A percentile compares a stretch with the other conserved stretches of the same genome.
These are phyloP conservation scores for Drosophila novamexicana DNA, from an alignment of 1,140 invertebrate species.

Conservation along the genomic window DNA sequence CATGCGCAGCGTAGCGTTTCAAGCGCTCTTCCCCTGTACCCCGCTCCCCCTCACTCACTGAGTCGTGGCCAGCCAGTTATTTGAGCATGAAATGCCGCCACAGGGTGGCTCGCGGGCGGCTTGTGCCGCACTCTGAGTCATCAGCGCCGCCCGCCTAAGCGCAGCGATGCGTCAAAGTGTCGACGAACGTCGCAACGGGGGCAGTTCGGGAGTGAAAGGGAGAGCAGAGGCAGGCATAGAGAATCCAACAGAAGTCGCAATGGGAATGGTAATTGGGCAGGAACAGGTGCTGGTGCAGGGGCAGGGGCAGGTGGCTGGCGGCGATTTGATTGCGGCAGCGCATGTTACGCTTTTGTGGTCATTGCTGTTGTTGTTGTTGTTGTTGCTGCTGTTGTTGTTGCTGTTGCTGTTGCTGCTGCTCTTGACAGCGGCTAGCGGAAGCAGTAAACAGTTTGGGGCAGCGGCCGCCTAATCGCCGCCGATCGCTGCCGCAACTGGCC, in stretches of 20 bases:
- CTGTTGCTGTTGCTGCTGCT: constrained; percentile 1
- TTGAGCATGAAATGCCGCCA: constrained; percentile 61
- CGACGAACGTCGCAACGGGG: constrained; percentile 64
- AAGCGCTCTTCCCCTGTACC: background rate
- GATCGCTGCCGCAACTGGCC: constrained; percentile 36
- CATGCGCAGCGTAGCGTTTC: constrained; percentile 58
- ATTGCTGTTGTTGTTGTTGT: constrained; percentile 18
- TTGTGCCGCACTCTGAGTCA: constrained; percentile 28
- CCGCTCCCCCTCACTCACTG: background rate
- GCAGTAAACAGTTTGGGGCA: constrained; percentile 67
- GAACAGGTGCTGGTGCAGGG: background rate
- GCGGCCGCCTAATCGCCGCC: constrained; percentile 47
- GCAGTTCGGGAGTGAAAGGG: background rate
- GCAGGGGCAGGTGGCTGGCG: constrained; percentile 4
- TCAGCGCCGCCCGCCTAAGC: constrained; percentile 61
- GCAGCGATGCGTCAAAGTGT: constrained; percentile 76
- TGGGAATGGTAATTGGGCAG: constrained; percentile 4
- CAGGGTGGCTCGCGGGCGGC: constrained; percentile 25
- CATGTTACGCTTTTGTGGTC: constrained; percentile 71
- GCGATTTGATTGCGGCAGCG: constrained; percentile 57
- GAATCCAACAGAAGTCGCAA: constrained; percentile 1
- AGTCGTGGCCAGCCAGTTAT: constrained; percentile 46
- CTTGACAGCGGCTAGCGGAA: constrained; percentile 57
- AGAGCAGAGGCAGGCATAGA: background rate
- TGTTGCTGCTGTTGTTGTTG: constrained; percentile 7